Conservation (phyloP, 2,113 vertebrate species). For the Dasyornis broadbenti region DNA sequence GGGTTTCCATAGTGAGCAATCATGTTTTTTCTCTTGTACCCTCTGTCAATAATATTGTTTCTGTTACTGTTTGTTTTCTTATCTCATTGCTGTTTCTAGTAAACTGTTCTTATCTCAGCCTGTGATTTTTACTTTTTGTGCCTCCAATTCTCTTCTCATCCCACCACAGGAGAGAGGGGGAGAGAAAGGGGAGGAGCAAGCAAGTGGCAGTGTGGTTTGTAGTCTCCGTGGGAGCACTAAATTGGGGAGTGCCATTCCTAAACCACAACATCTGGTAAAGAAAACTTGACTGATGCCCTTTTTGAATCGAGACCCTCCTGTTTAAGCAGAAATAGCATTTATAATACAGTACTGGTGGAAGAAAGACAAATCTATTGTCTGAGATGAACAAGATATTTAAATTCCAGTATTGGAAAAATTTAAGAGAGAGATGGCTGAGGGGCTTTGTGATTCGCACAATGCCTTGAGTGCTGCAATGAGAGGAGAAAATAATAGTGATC, state of each 20-base stretch:
- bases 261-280: not conserved
- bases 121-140: not conserved
- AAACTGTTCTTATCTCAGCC: not conserved
- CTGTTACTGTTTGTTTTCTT: not conserved
- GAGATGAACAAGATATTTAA: conserved; percentile 30
- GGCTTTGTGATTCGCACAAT: conserved; percentile 8
- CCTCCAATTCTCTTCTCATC: not conserved
- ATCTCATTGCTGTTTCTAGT: not conserved
- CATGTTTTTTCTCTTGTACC: not conserved
- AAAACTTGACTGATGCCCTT: not conserved
- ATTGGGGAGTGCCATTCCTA: not conserved
- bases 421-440: conserved; percentile 22
- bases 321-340: conserved; percentile 11
- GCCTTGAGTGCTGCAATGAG: not conserved
- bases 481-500: conserved; percentile 30
- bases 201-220: not conserved
- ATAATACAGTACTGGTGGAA: conserved; percentile 18
- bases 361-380: conserved; percentile 37
- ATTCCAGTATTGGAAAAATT: conserved; percentile 28
- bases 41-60: not conserved
- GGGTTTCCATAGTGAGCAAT: rapidly evolving
- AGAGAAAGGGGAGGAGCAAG: not conserved
- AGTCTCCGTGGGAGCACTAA: not conserved
- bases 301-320: not conserved
- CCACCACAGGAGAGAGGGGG: not conserved